phyloP scores from a whole-genome alignment of 2,888 invertebrate genomes.

The Opisthograptis luteolata region DNA sequence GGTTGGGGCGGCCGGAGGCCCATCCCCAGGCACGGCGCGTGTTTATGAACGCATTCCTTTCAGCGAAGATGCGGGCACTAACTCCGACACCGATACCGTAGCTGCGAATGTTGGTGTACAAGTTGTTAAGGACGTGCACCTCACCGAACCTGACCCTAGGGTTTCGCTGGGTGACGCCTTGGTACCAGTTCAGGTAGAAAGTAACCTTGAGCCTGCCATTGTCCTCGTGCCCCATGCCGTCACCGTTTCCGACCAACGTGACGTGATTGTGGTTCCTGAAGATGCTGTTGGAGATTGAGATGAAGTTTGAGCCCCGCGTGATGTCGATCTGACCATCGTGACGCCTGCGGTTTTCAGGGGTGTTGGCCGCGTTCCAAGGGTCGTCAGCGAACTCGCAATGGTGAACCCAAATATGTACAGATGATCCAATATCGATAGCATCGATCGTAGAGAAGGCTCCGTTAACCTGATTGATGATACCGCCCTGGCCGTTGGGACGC shows the following conservation, averaged over 20 bases:
- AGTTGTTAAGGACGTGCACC: conserved; percentile 33
- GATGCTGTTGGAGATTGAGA: conserved; percentile 21
- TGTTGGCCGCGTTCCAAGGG: conserved; percentile 14
- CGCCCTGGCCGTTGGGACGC: no score
- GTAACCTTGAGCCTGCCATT: conserved; percentile 20
- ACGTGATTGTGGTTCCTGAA: conserved; percentile 24
- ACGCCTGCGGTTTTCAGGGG: conserved; percentile 9
- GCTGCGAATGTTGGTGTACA: conserved; percentile 21
- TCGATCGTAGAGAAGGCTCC: no score
- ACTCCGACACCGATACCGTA: conserved; percentile 27
- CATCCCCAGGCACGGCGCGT: conserved; percentile 23
- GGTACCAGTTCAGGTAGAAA: conserved; percentile 29
- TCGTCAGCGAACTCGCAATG: conserved; percentile 27
- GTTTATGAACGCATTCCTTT: conserved; percentile 28
- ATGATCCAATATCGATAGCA: no score
- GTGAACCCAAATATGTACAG: conserved; percentile 15
- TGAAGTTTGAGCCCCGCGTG: conserved; percentile 3
- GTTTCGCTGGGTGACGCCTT: conserved; percentile 23
- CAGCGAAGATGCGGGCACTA: conserved; percentile 17
- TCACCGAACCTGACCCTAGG: conserved; percentile 32
- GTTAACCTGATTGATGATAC: no score
- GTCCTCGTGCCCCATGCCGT: conserved; percentile 17
- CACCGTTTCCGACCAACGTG: conserved; percentile 24
- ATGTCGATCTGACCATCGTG: conserved; percentile 26
- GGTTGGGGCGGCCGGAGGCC: no score